Percentiles rank a stretch among this genome's conserved stretches.
These are phyloP conservation scores for Yponomeuta sedellus DNA, from an alignment of 2,888 invertebrate genomes.

Conservation along the genomic window DNA sequence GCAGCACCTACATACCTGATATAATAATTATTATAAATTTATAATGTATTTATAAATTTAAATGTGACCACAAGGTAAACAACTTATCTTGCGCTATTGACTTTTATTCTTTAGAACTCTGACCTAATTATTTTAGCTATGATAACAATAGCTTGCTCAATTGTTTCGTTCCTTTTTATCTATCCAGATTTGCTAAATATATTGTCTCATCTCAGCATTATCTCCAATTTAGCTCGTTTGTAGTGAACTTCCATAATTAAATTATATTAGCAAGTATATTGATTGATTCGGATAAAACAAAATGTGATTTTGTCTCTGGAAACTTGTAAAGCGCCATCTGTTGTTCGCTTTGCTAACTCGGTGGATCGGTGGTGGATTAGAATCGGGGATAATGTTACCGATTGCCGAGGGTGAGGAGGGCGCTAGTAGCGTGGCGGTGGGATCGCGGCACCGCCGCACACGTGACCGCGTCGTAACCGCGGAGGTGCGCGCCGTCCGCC, in stretches of 20 bases:
- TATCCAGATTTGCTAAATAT: background rate
- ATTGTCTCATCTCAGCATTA: background rate
- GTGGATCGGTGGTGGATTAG: background rate
- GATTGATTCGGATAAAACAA: background rate
- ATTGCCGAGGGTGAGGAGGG: slow-evolving; percentile 64
- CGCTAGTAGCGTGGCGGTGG: slow-evolving; percentile 38
- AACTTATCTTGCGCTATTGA: background rate
- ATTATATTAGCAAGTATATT: background rate
- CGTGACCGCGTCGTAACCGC: slow-evolving; percentile 64
- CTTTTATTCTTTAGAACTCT: background rate
- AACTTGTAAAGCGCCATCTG: slow-evolving; percentile 14
- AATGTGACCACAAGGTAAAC: background rate
- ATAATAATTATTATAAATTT: too few relatives aligned
- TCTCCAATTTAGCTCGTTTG: background rate
- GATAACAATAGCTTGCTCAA: background rate
- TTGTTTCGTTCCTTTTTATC: background rate
- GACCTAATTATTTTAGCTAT: background rate
- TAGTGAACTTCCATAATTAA: background rate
- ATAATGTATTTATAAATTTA: too few relatives aligned
- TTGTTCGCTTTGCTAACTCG: background rate
- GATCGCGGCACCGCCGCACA: slow-evolving; percentile 46
- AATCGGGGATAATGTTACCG: slow-evolving; percentile 48
- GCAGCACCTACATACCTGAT: too few relatives aligned
- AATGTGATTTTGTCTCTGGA: background rate
- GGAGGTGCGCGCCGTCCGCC: slow-evolving; percentile 69